phyloP scores from a whole-genome alignment of 2,797 vertebrate genomes.

The Spatula clypeata region DNA sequence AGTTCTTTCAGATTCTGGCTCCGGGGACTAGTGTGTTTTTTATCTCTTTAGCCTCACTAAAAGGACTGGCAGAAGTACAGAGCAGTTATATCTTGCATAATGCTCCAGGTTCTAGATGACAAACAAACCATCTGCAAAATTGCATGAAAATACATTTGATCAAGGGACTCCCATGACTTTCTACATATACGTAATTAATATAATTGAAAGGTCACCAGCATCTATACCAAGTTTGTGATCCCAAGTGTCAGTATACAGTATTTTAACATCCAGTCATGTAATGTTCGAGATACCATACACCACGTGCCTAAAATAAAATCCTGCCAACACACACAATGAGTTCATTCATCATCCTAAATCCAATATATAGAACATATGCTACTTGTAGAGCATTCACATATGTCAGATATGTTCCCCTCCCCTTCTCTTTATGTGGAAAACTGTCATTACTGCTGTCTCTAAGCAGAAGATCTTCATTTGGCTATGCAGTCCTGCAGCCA shows the following conservation, averaged over 20 bases:
- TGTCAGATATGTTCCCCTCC: not conserved
- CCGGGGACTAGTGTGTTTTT: not conserved
- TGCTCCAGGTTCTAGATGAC: not conserved
- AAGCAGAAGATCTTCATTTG: not conserved
- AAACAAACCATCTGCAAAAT: not conserved
- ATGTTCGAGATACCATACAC: not conserved
- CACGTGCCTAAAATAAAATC: not conserved
- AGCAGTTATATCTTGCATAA: not conserved
- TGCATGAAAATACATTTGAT: not conserved
- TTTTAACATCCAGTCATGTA: not conserved
- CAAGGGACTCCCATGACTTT: not conserved
- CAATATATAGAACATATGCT: slow-evolving; percentile 34
- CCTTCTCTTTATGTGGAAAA: not conserved
- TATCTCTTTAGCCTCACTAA: not conserved
- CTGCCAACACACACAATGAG: not conserved
- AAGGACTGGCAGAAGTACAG: not conserved
- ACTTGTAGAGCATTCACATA: not conserved
- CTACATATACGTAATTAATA: not conserved
- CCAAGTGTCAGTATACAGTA: not conserved
- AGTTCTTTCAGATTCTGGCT: not conserved
- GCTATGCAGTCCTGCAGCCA: not conserved
- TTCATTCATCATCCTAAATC: slow-evolving; percentile 16
- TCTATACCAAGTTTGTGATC: not conserved
- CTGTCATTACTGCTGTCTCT: not conserved
- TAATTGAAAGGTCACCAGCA: not conserved